A percentile compares a stretch with the other conserved stretches of the same genome.
These are phyloP conservation scores for Imbricaverruca yamaguchii DNA, from an alignment of 2,888 invertebrate genomes.

Conservation along the genomic window DNA sequence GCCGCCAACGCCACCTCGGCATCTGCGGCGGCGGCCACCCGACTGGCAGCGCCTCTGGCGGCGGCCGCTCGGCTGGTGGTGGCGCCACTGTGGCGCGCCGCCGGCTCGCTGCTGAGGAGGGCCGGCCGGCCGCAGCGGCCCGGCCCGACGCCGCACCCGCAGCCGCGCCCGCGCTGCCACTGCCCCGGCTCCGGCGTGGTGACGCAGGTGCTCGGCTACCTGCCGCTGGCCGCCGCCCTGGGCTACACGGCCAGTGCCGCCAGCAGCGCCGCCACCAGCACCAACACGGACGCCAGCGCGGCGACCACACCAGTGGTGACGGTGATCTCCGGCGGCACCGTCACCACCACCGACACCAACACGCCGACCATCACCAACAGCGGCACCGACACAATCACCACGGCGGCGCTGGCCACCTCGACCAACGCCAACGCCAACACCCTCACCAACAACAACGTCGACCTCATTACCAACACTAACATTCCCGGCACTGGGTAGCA, in stretches of 20 bases:
- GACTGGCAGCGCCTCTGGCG: not conserved
- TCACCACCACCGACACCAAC: slow-evolving; percentile 10
- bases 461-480: not conserved
- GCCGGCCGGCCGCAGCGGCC: not conserved
- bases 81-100: not conserved
- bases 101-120: not conserved
- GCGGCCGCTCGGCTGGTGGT: not conserved
- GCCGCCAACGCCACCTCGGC: not conserved
- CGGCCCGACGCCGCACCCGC: not conserved
- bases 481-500: not conserved
- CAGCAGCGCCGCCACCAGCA: not conserved
- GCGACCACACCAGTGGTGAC: not conserved
- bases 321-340: not conserved
- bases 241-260: slow-evolving; percentile 13
- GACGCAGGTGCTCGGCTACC: not conserved
- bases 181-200: not conserved
- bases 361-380: slow-evolving; percentile 12
- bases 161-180: not conserved
- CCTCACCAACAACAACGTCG: not conserved
- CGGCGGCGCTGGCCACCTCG: not conserved
- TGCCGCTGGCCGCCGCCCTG: slow-evolving; percentile 16
- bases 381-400: not conserved
- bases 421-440: slow-evolving; percentile 4
- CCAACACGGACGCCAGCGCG: not conserved
- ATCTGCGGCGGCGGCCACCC: not conserved